Evolutionary conservation across 2,888 invertebrate genomes (phyloP), one percentile per base, ranked within the genome.

Genomic region (Eristalis arbustorum): DNA sequence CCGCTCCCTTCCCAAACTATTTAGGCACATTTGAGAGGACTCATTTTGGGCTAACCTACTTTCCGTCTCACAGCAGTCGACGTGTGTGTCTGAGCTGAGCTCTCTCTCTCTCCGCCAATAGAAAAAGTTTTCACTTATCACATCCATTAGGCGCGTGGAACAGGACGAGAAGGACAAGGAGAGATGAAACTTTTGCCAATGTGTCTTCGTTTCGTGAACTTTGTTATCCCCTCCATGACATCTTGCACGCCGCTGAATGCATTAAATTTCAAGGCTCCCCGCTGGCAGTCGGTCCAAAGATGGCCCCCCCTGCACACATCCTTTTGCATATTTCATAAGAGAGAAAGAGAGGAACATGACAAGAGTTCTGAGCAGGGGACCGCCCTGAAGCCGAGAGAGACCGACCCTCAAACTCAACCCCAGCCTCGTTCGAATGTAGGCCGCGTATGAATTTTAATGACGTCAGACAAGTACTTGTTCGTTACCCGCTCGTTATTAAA

Each of bases 381-480:
- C 42, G 42, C 42, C 42, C 42, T 6, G 23, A 75, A 61, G 59
- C 25, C 49, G 22, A 11, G 25, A 11, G 25, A 31, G 31, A 31
- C 31, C 31, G 25, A 59, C 42, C 49, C 68, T 76, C 25, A 14
- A 11, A 18, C 61, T 66, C 77, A 40, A 63, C 59, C 23, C 31
- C 62, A 75, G 78, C 75, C 83, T 83, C 71, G 83, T 73, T 87
- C 80, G 85, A 88, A 91, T 91, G 88, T 91, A 89, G 90, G 90
- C 90, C 90, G 91, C 89, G 90, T 90, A 91, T 91, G 91, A 91
- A 91, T 91, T 91, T 90, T 90, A 91, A 91, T 91, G 90, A 91
- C 90, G 90, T 91, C 90, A 90, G 71, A 72, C 87, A 34, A 62
- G 71, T 57, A 42, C 25, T 61, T 68, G 56, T 69, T 34, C 68